Percentiles rank a stretch among this genome's conserved stretches.
Conservation (phyloP, 2,797 vertebrate species). For the Chelon auratus region DNA sequence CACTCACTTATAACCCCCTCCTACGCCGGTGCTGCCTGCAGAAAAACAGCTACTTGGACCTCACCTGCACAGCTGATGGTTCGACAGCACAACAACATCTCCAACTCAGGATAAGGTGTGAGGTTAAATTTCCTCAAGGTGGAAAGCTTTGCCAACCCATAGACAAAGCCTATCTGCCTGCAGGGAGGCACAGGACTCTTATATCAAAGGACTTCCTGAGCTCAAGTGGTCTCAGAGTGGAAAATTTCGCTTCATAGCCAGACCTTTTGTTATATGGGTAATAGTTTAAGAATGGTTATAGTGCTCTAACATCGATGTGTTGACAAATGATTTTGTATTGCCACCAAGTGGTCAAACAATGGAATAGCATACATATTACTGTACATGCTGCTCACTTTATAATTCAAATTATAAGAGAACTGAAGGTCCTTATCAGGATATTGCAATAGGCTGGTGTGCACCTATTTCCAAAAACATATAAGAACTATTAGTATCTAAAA, state of each 20-base stretch:
- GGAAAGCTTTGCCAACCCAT: slow-evolving; percentile 34
- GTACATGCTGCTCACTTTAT: neutral
- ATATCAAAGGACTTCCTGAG: slow-evolving; percentile 75
- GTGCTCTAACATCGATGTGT: neutral
- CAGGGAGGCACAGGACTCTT: slow-evolving; percentile 21
- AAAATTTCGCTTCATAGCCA: slow-evolving; percentile 53
- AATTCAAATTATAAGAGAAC: neutral
- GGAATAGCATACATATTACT: slow-evolving; percentile 27
- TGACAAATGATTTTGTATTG: slow-evolving; percentile 49
- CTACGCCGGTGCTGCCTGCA: slow-evolving; percentile 14
- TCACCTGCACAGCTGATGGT: slow-evolving; percentile 78
- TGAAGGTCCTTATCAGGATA: neutral
- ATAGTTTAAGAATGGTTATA: slow-evolving; percentile 28
- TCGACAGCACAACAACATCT: slow-evolving; percentile 60
- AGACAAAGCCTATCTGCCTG: slow-evolving; percentile 41
- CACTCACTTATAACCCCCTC: slow-evolving; percentile 47
- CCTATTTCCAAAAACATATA: neutral
- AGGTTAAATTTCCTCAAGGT: neutral
- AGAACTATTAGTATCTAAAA: neutral
- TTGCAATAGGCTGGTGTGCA: too few relatives aligned
- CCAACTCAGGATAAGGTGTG: slow-evolving; percentile 10
- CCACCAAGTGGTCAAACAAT: slow-evolving; percentile 67
- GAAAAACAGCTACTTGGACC: slow-evolving; percentile 35
- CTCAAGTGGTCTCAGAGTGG: slow-evolving; percentile 61
- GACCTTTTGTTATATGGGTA: slow-evolving; percentile 35